Evolutionary conservation across 2,888 invertebrate species (phyloP), one percentile per base, ranked within the genome.

Genomic region (Thereva unica): DNA sequence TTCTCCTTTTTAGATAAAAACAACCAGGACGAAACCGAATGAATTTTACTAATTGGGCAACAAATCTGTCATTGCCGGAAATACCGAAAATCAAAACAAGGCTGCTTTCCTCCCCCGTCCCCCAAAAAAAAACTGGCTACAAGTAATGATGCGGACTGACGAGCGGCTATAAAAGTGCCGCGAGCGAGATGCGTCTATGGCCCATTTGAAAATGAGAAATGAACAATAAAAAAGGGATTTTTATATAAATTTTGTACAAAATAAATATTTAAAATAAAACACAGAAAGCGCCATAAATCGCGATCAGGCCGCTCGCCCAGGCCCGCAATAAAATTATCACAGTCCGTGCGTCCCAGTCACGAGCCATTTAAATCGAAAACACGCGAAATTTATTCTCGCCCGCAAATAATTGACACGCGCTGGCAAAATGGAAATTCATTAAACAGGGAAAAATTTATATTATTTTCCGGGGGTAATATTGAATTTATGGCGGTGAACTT

Each of bases 31-130:
- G n/a, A 59, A 23, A 6, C 34, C 8, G 35, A 49, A 50, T 63
- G 66, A 74, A 72, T 71, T 72, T 72, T 73, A 76, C 77, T 78
- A 78, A 78, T 78, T 78, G 76, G 77, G 75, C 74, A 76, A 78
- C 78, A 78, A 79, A 78, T 78, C 77, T 78, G 76, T 77, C 77
- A 77, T 78, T 78, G 78, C 77, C 76, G 78, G 77, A 78, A 78
- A 78, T 76, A 63, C 42, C 42, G 40, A 23, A 34, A 50, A 50
- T 37, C 34, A 44, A 5, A n/a, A 6, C 34, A 40, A 40, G 41
- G 41, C 35, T 37, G n/a, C 5, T 6, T 42, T 38, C 23, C 41
- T 12, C 10, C 37, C 7, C 10, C 7, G 6, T n/a, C n/a, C 4
- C 35, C 7, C 6, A 38, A 35, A 52, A 52, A 10, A 38, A 23